Base-by-base conservation (phyloP, 2,113 vertebrate species). In the Cottus gobio region DNA sequence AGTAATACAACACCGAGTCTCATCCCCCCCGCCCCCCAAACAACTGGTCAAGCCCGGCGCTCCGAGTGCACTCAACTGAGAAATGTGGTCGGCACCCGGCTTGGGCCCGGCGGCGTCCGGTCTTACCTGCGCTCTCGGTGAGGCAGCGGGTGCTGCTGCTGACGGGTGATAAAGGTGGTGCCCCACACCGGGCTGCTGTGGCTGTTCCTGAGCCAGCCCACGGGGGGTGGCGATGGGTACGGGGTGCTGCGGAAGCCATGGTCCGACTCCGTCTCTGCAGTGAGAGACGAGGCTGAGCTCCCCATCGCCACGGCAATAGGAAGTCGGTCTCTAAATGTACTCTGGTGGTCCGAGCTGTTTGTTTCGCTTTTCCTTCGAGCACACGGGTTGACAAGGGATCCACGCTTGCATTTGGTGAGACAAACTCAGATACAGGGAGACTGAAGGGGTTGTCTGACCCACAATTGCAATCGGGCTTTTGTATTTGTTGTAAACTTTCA, bases 281-380 rank as follows among this genome's bases (percentile, higher is more conserved):
- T 96, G 91, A 99, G 95, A 74, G 98, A 99, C 37, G 98, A 98
- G 85, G 98, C 97, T 31, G 98, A 99, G 93, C 97, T 99, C 92
- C 98, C 98, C 98, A 99, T 99, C 92, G 91, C 93, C 90, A 82
- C 90, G 4, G 79, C 66, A 65, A 74, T 31, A 61, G 69, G 65
- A 58, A 71, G 73, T 26, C 2, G 60, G 71, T 77, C 69, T 80
- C 16, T 62, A 69, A 20, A 70, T 46, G 67, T 46, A 26, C 66
- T 79, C 39, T 24, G 61, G 65, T 30, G 3, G 54, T 72, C 48
- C 24, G 18, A 9, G 16, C 7, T 0, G 10, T n/a, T 67, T 66
- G 65, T 60, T 75, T 76, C 13, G 60, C 64, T 62, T 72, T 61
- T 66, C 24, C 48, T 24, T 2, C 34, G 68, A 75, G 64, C 52